Conservation (phyloP, 2,888 invertebrate genomes). For the Noctua comes region DNA sequence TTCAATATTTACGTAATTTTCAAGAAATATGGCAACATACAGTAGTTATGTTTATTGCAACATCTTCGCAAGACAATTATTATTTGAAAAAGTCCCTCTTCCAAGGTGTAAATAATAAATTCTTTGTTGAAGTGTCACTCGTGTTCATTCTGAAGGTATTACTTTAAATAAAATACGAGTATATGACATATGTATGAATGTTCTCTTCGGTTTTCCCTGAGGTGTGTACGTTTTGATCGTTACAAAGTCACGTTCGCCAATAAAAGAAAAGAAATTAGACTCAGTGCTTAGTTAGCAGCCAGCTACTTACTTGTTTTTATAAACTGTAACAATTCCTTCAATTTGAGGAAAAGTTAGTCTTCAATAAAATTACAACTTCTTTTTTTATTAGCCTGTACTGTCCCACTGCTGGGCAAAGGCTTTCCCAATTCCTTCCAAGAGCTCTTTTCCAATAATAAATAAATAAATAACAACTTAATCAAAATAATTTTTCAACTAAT, state of each 20-base stretch:
- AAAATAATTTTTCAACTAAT: background rate
- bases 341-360: background rate
- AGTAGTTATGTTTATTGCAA: conserved; percentile 5
- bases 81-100: conserved; percentile 24
- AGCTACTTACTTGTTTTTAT: background rate
- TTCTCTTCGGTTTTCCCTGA: conserved; percentile 9
- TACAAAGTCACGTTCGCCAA: conserved; percentile 28
- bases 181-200: background rate
- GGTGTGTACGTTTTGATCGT: background rate
- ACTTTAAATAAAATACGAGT: conserved; percentile 25
- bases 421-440: no score
- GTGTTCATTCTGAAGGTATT: conserved; percentile 8
- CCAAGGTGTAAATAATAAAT: conserved; percentile 39
- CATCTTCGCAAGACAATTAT: conserved; percentile 5
- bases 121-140: conserved; percentile 15
- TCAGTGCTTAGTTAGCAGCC: no score
- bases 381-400: no score
- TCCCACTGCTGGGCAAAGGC: no score
- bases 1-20: conserved; percentile 18
- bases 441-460: no score
- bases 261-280: background rate
- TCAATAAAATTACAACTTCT: no score
- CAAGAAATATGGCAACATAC: background rate
- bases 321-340: conserved; percentile 2
- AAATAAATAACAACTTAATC: background rate